Conservation (phyloP, 2,888 invertebrate species). For the Seira sanloemensis region DNA sequence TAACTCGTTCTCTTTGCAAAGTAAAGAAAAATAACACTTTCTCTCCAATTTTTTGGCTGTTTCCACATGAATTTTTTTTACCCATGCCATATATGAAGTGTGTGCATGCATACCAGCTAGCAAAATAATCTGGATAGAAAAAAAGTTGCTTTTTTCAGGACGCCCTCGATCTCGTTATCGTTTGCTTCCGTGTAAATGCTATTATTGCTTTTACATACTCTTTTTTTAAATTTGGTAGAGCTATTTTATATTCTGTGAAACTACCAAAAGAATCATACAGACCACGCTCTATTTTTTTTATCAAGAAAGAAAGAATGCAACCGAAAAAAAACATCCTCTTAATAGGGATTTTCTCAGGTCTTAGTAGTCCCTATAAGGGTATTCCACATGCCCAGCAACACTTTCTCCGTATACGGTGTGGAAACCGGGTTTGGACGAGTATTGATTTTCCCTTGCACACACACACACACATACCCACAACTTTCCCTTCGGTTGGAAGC, state of each 20-base stretch:
- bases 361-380: not conserved
- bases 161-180: not conserved
- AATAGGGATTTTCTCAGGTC: not conserved
- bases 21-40: too few species aligned
- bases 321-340: not conserved
- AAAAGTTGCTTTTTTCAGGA: not conserved
- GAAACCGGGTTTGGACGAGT: conserved; percentile 46
- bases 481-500: not conserved
- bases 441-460: conserved; percentile 54
- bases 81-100: too few species aligned
- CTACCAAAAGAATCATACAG: not conserved
- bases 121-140: not conserved
- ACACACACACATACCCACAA: too few species aligned
- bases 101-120: too few species aligned
- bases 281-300: not conserved
- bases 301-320: not conserved
- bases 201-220: not conserved
- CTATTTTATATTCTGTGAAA: not conserved
- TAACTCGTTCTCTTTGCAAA: too few species aligned
- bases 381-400: not conserved
- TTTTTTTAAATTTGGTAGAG: not conserved
- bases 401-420: not conserved
- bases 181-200: not conserved
- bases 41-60: too few species aligned
- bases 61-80: too few species aligned